These are phyloP conservation scores for Phorcus lineatus DNA, from an alignment of 2,888 invertebrate species.

Conservation along the genomic window DNA sequence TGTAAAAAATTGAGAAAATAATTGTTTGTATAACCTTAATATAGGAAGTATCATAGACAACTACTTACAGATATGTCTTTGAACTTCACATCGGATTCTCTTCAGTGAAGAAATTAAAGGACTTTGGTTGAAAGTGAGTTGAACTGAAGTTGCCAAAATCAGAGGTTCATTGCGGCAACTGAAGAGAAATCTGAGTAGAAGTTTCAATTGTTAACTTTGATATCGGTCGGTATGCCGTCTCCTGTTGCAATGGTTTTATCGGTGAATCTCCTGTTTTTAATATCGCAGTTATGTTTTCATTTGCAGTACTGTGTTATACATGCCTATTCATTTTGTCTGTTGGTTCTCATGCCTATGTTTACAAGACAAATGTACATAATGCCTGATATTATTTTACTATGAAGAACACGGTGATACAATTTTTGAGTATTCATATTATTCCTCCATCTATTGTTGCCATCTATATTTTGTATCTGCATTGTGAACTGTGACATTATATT, in stretches of 20 bases:
- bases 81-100: too few relatives aligned
- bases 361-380: background rate
- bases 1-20: too few relatives aligned
- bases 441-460: background rate
- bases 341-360: background rate
- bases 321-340: background rate
- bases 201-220: too few relatives aligned
- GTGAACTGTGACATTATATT: background rate
- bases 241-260: background rate
- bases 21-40: too few relatives aligned
- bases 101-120: too few relatives aligned
- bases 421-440: background rate
- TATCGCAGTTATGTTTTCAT: background rate
- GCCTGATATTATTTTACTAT: constrained; percentile 4
- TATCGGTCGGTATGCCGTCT: constrained; percentile 2
- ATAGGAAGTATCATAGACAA: too few relatives aligned
- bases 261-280: constrained; percentile 6
- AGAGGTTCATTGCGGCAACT: too few relatives aligned
- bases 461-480: background rate
- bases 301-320: constrained; percentile 2
- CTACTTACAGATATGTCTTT: too few relatives aligned
- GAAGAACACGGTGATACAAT: background rate
- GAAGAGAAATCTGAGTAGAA: too few relatives aligned
- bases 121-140: too few relatives aligned
- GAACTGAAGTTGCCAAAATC: too few relatives aligned